Percentiles rank a stretch among this genome's conserved stretches.
Evolutionary conservation across 92 coral and sea anemone species (phyloP).

Genomic region (Bergia sp.): DNA sequence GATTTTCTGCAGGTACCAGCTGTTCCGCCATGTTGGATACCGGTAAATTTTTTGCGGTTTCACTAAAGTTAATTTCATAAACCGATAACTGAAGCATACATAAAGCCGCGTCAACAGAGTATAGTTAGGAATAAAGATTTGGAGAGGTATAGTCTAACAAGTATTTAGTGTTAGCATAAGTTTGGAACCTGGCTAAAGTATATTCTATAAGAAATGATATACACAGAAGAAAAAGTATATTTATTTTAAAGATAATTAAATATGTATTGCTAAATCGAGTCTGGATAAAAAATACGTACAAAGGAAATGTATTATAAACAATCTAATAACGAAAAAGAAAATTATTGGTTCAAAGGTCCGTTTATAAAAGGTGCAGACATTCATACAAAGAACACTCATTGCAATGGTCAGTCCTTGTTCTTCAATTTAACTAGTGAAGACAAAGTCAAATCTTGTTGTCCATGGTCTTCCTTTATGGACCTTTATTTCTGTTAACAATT

Average conservation of each 20-base stretch:
- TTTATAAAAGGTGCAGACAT: background rate
- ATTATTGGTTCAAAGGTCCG: background rate
- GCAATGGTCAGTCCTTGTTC: background rate
- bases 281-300: constrained; percentile 22
- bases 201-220: constrained; percentile 17
- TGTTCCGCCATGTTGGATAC: too few relatives aligned
- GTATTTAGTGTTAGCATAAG: background rate
- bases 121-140: background rate
- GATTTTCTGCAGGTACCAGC: too few relatives aligned
- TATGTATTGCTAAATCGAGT: background rate
- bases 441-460: background rate
- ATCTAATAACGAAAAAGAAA: background rate
- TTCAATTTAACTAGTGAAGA: background rate
- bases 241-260: constrained; percentile 26
- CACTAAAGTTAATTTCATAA: background rate
- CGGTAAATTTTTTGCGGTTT: background rate
- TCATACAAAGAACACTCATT: background rate
- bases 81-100: background rate
- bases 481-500: background rate
- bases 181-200: background rate
- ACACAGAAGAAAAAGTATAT: constrained; percentile 31
- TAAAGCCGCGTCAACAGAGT: too few relatives aligned
- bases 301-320: constrained; percentile 20
- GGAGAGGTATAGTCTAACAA: background rate
- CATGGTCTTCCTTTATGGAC: background rate